These are phyloP conservation scores for Vanessa tameamea DNA, from an alignment of 1,140 invertebrate genomes.

Conservation along the genomic window DNA sequence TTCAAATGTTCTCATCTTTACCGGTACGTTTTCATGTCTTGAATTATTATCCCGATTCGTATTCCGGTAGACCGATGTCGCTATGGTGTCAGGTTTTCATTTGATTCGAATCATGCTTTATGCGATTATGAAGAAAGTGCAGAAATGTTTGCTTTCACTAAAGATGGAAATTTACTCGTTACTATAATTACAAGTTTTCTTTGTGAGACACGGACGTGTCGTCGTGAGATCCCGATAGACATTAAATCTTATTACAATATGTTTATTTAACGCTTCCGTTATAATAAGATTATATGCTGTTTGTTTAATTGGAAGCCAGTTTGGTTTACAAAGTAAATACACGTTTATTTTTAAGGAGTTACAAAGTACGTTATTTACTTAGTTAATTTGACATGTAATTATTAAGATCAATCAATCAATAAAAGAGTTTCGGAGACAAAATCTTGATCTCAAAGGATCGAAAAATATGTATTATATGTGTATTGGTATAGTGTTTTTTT, in stretches of 20 bases:
- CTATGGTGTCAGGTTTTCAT: slow-evolving; percentile 13
- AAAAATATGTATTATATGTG: no score
- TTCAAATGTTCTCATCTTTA: no score
- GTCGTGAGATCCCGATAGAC: background rate
- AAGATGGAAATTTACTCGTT: slow-evolving; percentile 51
- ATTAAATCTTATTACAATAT: slow-evolving; percentile 1
- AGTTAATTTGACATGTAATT: no score
- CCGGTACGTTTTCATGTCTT: no score
- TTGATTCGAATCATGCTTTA: slow-evolving; percentile 23
- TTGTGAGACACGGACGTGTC: slow-evolving; percentile 13
- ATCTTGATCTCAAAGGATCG: no score
- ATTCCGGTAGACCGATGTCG: background rate
- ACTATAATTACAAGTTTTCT: slow-evolving; percentile 45
- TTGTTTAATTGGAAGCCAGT: no score
- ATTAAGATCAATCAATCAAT: no score
- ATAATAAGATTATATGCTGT: background rate
- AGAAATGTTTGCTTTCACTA: slow-evolving; percentile 51
- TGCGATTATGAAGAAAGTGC: slow-evolving; percentile 36
- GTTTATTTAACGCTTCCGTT: background rate
- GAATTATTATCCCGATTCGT: background rate
- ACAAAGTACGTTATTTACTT: no score
- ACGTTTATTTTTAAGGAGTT: no score
- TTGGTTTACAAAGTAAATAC: no score
- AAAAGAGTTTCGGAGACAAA: no score
- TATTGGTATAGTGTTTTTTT: no score